Evolutionary conservation across 2,113 vertebrate genomes (phyloP).

Genomic region (Chrysemys picta): DNA sequence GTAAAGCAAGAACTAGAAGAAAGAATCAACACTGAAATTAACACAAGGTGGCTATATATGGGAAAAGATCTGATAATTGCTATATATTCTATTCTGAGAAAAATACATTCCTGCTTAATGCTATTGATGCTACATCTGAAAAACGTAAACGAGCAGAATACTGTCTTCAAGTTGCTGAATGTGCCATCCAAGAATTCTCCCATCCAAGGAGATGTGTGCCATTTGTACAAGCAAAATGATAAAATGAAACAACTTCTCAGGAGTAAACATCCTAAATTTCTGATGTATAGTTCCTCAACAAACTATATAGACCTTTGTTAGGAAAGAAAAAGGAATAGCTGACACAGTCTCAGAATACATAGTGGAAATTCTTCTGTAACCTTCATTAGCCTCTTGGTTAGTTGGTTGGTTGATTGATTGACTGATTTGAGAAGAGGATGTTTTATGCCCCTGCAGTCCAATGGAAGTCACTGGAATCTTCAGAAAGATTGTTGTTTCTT

Average conservation of each 20-base stretch:
- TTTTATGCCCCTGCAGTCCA: not conserved
- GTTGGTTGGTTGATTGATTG: not conserved
- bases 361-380: not conserved
- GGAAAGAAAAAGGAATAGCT: not conserved
- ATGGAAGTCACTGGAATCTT: not conserved
- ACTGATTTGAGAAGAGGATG: not conserved
- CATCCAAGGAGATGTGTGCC: not conserved
- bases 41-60: not conserved
- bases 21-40: not conserved
- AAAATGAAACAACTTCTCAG: not conserved
- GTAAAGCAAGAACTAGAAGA: not conserved
- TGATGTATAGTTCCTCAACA: not conserved
- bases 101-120: not conserved
- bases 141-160: not conserved
- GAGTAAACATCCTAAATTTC: not conserved
- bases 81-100: not conserved
- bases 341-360: not conserved
- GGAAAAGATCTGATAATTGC: not conserved
- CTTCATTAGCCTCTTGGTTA: not conserved
- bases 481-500: not conserved
- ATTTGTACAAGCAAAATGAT: not conserved
- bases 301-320: not conserved
- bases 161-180: not conserved
- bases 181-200: not conserved
- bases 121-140: not conserved